Conservation (phyloP, 1,140 invertebrate genomes). For the Bombus waltoni region DNA sequence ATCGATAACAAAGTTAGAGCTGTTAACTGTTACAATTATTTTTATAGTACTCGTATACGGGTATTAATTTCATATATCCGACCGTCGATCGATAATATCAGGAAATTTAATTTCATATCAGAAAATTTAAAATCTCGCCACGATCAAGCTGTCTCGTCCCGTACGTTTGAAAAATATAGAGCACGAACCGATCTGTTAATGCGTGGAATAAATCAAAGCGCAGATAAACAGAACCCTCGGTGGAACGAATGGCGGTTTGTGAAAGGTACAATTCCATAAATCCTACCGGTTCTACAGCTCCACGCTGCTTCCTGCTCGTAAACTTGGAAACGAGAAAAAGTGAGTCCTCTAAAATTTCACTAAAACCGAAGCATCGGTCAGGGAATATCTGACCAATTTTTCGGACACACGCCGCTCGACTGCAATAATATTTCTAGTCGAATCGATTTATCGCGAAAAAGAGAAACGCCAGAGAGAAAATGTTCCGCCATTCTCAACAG, state of each 20-base stretch:
- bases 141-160: neutral
- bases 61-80: too few relatives aligned
- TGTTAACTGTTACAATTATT: too few relatives aligned
- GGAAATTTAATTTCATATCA: too few relatives aligned
- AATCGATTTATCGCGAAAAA: neutral
- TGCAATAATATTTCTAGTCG: neutral
- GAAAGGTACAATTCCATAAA: slow-evolving; percentile 24
- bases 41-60: too few relatives aligned
- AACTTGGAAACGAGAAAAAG: neutral
- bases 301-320: neutral
- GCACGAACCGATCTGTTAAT: neutral
- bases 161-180: neutral
- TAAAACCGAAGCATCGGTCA: neutral
- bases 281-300: neutral
- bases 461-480: neutral
- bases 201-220: neutral
- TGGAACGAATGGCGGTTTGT: neutral
- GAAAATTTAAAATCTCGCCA: neutral
- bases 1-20: too few relatives aligned
- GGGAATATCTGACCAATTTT: neutral
- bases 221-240: neutral
- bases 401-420: neutral
- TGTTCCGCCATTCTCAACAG: neutral
- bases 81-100: too few relatives aligned
- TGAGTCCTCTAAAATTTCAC: slow-evolving; percentile 2